phyloP scores from a whole-genome alignment of 2,797 vertebrate species.

The Typhlichthys subterraneus region DNA sequence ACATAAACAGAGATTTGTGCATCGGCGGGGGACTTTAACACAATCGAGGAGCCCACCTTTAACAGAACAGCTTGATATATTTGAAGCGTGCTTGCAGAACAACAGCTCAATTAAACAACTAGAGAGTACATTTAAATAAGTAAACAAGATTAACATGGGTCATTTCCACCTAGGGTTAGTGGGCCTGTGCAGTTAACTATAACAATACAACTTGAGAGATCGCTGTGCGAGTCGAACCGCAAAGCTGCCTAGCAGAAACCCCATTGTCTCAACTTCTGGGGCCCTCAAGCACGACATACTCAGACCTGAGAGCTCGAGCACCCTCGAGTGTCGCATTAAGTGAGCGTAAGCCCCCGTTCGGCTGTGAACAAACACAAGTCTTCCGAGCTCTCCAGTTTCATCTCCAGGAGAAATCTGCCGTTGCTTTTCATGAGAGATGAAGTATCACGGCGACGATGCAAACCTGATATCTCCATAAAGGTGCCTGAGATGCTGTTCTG shows the following conservation, averaged over 20 bases:
- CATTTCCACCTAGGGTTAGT: neutral
- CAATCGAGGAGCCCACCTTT: no score
- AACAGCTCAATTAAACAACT: neutral
- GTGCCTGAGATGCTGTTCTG: conserved; percentile 10
- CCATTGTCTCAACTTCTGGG: conserved; percentile 32
- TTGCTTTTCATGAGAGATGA: conserved; percentile 53
- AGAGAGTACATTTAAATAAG: neutral
- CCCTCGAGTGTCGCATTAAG: conserved; percentile 53
- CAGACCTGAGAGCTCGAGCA: conserved; percentile 47
- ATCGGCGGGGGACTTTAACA: no score
- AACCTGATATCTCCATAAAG: conserved; percentile 31
- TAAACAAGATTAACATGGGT: neutral
- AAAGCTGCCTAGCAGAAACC: conserved; percentile 32
- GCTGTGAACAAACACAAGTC: conserved; percentile 56
- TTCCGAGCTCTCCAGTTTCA: conserved; percentile 48
- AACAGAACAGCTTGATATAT: neutral
- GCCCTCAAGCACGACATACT: conserved; percentile 45
- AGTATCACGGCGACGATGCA: conserved; percentile 17
- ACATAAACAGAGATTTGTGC: no score
- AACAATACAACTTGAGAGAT: neutral
- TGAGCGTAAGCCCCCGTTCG: conserved; percentile 52
- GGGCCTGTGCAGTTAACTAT: neutral
- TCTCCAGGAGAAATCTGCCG: conserved; percentile 35
- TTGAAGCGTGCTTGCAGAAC: neutral
- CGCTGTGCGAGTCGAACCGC: conserved; percentile 28